Conservation (phyloP, 2,797 vertebrate genomes). For the Mormyrus proboscirostris region DNA sequence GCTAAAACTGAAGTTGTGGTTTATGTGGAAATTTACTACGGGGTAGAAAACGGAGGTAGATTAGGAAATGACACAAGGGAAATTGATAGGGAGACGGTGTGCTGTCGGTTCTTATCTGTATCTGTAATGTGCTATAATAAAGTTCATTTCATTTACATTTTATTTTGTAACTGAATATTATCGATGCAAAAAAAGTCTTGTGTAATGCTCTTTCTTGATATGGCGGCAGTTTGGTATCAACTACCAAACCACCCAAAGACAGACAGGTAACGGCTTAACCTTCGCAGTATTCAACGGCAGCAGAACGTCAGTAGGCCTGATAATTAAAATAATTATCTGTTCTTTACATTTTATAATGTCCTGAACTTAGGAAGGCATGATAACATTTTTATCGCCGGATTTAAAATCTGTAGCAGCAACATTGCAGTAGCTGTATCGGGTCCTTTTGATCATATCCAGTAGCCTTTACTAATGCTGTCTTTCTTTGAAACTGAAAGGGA, state of each 20-base stretch:
- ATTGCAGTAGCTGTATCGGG: not conserved
- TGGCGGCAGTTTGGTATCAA: not conserved
- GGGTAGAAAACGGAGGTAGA: not conserved
- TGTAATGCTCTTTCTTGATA: not conserved
- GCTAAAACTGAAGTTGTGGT: not conserved
- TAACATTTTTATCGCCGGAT: not conserved
- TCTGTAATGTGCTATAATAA: not conserved
- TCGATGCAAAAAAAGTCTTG: not conserved
- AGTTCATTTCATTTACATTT: not conserved
- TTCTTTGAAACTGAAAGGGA: not conserved
- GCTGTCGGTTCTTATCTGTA: not conserved
- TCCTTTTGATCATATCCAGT: not conserved
- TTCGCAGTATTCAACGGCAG: not conserved
- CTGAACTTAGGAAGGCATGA: not conserved
- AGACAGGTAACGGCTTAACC: not conserved
- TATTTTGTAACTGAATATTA: not conserved
- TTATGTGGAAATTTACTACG: slow-evolving; percentile 5
- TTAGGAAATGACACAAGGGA: slow-evolving; percentile 13
- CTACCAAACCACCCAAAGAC: not conserved
- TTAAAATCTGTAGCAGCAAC: not conserved
- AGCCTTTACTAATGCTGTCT: not conserved
- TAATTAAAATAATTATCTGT: not conserved
- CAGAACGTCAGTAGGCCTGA: not conserved
- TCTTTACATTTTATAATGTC: not conserved
- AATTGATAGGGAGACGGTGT: slow-evolving; percentile 1